A percentile compares a stretch with the other conserved stretches of the same genome.
Conservation (phyloP, 2,888 invertebrate genomes). For the Cacoxenus indagator region DNA sequence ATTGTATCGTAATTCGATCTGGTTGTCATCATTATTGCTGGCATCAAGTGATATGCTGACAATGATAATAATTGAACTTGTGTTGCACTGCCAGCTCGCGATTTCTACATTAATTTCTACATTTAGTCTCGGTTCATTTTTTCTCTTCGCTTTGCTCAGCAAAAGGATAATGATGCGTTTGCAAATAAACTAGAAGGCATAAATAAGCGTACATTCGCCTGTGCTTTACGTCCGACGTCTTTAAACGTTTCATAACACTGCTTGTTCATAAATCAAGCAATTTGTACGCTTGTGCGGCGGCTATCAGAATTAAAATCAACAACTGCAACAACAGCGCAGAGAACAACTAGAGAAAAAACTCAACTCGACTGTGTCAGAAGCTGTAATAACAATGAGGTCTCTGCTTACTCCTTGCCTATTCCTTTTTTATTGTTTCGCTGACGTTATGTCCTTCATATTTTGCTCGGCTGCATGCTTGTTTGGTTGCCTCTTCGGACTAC, state of each 20-base stretch:
- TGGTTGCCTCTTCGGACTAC: slow-evolving; percentile 4
- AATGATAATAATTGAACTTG: slow-evolving; percentile 14
- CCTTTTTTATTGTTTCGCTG: slow-evolving; percentile 1
- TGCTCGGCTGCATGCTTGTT: slow-evolving; percentile 12
- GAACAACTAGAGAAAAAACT: not conserved
- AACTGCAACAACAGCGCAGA: not conserved
- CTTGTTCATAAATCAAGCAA: slow-evolving; percentile 22
- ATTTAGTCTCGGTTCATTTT: not conserved
- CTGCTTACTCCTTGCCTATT: not conserved
- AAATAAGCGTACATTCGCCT: not conserved
- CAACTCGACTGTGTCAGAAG: not conserved
- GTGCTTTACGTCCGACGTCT: not conserved
- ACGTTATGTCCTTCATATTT: slow-evolving; percentile 27
- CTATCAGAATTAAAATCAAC: slow-evolving; percentile 6
- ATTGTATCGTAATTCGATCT: not conserved
- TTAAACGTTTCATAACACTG: slow-evolving; percentile 14
- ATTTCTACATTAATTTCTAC: not conserved
- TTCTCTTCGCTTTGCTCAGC: slow-evolving; percentile 2
- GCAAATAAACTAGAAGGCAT: slow-evolving; percentile 20
- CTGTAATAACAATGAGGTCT: slow-evolving; percentile 37
- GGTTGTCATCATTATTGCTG: not conserved
- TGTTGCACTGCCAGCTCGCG: not conserved
- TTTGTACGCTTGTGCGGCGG: slow-evolving; percentile 3
- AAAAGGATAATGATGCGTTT: slow-evolving; percentile 22
- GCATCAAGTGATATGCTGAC: slow-evolving; percentile 16